These are phyloP conservation scores for Hymenochirus boettgeri DNA, from an alignment of 2,113 vertebrate genomes.

Conservation along the genomic window DNA sequence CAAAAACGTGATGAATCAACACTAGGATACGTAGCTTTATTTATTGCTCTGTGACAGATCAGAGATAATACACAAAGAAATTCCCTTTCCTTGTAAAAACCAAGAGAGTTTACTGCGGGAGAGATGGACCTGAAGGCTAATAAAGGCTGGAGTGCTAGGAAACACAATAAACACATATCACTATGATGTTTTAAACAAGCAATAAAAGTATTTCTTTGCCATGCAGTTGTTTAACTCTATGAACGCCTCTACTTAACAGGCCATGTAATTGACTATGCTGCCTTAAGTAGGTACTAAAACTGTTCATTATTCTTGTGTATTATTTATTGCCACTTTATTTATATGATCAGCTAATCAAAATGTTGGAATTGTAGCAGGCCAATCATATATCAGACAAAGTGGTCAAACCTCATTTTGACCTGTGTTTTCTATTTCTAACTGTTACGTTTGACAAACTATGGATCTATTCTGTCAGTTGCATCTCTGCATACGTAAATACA, in stretches of 20 bases:
- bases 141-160: neutral
- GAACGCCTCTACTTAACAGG: neutral
- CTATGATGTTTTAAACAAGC: constrained; percentile 1
- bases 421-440: too few species aligned
- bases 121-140: neutral
- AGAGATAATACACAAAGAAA: neutral
- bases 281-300: neutral
- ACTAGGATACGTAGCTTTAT: neutral
- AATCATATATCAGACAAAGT: too few species aligned
- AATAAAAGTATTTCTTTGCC: constrained; percentile 1
- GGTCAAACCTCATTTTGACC: too few species aligned
- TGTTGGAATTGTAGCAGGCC: neutral
- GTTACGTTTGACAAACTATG: too few species aligned
- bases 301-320: neutral
- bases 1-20: neutral
- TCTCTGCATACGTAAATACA: too few species aligned
- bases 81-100: neutral
- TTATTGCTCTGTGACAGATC: neutral
- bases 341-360: neutral
- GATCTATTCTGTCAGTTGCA: too few species aligned
- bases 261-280: neutral
- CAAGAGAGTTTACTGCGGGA: neutral
- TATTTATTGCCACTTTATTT: neutral
- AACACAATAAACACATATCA: constrained; percentile 3
- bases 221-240: neutral